Percentiles rank a stretch among this genome's conserved stretches.
Evolutionary conservation across 2,113 vertebrate genomes (phyloP).

Genomic region (Elanoides forficatus): DNA sequence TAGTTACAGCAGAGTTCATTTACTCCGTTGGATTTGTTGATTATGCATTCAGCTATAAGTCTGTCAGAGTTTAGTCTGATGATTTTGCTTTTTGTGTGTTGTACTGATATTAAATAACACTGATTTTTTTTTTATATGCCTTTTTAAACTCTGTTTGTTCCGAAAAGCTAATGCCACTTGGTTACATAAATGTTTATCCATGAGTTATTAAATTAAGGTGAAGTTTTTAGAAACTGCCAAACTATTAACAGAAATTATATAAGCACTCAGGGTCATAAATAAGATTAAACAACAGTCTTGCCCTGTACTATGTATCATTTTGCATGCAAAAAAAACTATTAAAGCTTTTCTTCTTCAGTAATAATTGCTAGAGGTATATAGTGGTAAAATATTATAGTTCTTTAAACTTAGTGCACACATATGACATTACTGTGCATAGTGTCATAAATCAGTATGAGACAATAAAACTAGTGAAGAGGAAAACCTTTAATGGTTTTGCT

Average conservation of each 20-base stretch:
- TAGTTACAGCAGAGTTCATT: neutral
- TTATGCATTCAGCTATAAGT: neutral
- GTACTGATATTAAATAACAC: neutral
- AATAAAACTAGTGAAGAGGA: constrained; percentile 34
- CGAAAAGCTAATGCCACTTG: accelerated
- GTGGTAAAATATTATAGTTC: neutral
- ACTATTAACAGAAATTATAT: neutral
- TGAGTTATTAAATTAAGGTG: neutral
- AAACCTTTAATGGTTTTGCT: constrained; percentile 36
- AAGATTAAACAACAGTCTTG: neutral
- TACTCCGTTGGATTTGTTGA: neutral
- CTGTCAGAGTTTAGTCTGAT: neutral
- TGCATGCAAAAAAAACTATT: neutral
- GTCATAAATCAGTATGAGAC: constrained; percentile 24
- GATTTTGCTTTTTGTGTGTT: neutral
- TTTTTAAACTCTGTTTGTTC: neutral
- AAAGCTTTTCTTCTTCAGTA: neutral
- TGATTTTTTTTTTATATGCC: neutral
- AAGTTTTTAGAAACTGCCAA: neutral
- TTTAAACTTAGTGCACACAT: neutral
- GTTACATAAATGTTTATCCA: neutral
- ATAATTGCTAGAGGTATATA: neutral
- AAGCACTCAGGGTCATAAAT: neutral
- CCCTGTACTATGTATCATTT: neutral
- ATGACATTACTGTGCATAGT: neutral